Conservation (phyloP, 2,113 vertebrate genomes). For the Taxidea taxus region DNA sequence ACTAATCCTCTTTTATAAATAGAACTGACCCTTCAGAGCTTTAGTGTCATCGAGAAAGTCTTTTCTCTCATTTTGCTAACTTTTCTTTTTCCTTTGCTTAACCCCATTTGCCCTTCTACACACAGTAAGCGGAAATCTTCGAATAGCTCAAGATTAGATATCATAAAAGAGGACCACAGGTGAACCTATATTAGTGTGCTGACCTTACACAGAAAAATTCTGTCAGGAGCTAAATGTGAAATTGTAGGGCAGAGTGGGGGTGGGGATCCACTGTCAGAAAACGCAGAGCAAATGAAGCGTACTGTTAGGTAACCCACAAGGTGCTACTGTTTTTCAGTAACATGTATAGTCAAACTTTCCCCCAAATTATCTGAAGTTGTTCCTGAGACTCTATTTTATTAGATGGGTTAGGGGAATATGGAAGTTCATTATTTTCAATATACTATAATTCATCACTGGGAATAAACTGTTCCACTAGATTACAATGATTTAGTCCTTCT, state of each 20-base stretch:
- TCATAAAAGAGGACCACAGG: constrained; percentile 46
- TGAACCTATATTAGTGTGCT: not conserved
- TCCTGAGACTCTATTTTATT: not conserved
- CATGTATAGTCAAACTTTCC: not conserved
- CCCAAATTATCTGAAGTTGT: not conserved
- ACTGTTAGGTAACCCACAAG: not conserved
- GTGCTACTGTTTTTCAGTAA: not conserved
- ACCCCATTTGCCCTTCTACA: not conserved
- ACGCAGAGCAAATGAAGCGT: not conserved
- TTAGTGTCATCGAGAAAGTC: not conserved
- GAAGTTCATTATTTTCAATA: not conserved
- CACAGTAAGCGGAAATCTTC: not conserved
- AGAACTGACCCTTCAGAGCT: constrained; percentile 43
- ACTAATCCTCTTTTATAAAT: constrained; percentile 68
- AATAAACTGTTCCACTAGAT: not conserved
- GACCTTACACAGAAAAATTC: not conserved
- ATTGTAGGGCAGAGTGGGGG: not conserved
- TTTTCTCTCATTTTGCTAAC: constrained; percentile 9
- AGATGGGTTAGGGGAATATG: not conserved
- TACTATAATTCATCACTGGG: not conserved
- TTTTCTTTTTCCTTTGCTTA: constrained; percentile 10
- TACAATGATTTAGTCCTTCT: not conserved
- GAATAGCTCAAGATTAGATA: not conserved
- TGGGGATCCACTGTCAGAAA: not conserved
- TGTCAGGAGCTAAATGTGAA: not conserved